Evolutionary conservation across 2,113 vertebrate species (phyloP).

Genomic region (Actenoides hombroni): DNA sequence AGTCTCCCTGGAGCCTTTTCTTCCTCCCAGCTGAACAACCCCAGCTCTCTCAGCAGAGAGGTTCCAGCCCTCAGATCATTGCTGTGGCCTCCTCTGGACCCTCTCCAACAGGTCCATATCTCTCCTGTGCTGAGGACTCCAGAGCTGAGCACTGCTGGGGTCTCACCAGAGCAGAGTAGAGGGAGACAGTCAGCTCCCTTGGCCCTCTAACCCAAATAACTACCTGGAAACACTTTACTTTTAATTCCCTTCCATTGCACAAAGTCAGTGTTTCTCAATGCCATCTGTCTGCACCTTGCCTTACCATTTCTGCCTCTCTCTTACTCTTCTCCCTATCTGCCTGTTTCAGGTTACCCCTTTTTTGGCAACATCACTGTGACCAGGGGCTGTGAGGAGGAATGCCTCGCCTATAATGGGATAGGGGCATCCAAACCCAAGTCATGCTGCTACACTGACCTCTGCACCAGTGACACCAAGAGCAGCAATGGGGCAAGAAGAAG

Average conservation of each 20-base stretch:
- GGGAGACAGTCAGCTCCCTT: not conserved
- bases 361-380: conserved; percentile 30
- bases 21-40: not conserved
- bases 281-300: not conserved
- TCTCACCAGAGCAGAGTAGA: not conserved
- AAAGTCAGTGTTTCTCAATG: not conserved
- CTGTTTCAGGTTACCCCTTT: conserved; percentile 52
- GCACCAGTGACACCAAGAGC: not conserved
- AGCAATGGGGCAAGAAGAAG: accelerated
- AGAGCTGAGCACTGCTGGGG: not conserved
- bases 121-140: not conserved
- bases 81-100: not conserved
- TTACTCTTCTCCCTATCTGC: not conserved
- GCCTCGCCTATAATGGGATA: accelerated
- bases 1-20: not conserved
- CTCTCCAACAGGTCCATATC: not conserved
- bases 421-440: not conserved
- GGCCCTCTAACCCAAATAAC: not conserved
- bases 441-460: conserved; percentile 25
- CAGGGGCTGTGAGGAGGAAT: conserved; percentile 1
- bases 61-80: not conserved
- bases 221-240: not conserved
- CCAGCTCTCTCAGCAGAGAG: not conserved
- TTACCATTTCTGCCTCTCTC: not conserved
- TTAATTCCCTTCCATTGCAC: not conserved